A percentile compares a stretch with the other conserved stretches of the same genome.
phyloP scores from a whole-genome alignment of 2,888 invertebrate species.

The Hypselothyrea guttata region DNA sequence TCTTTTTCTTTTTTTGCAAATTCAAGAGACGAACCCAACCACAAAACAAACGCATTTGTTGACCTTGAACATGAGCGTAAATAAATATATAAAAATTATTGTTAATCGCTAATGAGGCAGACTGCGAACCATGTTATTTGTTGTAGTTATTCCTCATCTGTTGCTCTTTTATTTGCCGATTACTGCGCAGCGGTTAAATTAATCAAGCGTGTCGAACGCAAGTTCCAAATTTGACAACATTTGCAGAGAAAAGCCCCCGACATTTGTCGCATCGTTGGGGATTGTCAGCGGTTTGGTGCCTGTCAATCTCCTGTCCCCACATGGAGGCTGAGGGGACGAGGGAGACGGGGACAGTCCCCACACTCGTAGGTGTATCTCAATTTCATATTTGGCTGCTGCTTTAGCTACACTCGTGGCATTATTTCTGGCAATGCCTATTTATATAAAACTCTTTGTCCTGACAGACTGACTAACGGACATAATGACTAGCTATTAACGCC shows the following conservation, averaged over 20 bases:
- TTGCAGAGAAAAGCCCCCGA: slow-evolving; percentile 50
- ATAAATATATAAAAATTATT: slow-evolving; percentile 58
- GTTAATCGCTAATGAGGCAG: slow-evolving; percentile 66
- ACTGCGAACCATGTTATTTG: slow-evolving; percentile 26
- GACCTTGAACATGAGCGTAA: slow-evolving; percentile 63
- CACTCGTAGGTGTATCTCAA: slow-evolving; percentile 69
- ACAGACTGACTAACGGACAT: too few relatives aligned
- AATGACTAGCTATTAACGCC: too few relatives aligned
- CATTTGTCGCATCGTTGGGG: slow-evolving; percentile 3
- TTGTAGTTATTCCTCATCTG: slow-evolving; percentile 6
- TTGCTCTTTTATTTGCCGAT: slow-evolving; percentile 25
- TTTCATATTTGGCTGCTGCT: slow-evolving; percentile 63
- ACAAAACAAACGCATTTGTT: slow-evolving; percentile 57
- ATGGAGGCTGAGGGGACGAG: neutral
- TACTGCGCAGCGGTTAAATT: slow-evolving; percentile 70
- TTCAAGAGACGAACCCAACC: too few relatives aligned
- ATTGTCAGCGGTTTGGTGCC: slow-evolving; percentile 39
- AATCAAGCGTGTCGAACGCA: slow-evolving; percentile 67
- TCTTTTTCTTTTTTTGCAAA: slow-evolving; percentile 4
- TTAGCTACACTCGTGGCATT: slow-evolving; percentile 43
- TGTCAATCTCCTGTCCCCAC: slow-evolving; percentile 55
- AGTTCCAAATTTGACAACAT: slow-evolving; percentile 72
- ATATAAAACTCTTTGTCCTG: too few relatives aligned
- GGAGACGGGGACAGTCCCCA: slow-evolving; percentile 17
- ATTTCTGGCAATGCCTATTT: too few relatives aligned